phyloP scores from a whole-genome alignment of 1,140 invertebrate genomes.

The Drosophila miranda region DNA sequence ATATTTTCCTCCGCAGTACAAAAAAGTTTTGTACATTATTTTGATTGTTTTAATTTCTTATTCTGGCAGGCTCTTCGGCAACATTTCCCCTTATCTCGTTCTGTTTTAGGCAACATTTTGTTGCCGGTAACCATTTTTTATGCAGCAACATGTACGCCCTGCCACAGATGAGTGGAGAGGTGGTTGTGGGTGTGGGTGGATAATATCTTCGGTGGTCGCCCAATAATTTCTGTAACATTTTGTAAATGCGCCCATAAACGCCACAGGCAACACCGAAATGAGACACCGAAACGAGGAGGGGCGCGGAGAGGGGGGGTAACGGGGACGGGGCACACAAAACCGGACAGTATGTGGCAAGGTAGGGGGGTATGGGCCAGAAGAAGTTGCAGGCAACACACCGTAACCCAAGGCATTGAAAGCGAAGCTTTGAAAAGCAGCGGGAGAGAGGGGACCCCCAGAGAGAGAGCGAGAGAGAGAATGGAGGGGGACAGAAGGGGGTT shows the following conservation, averaged over 20 bases:
- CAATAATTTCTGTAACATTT: conserved; percentile 50
- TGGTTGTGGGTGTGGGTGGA: not conserved
- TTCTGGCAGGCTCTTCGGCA: too few relatives aligned
- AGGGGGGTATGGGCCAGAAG: conserved; percentile 5
- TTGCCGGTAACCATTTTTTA: conserved; percentile 3
- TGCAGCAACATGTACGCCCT: conserved; percentile 26
- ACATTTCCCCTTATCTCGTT: too few relatives aligned
- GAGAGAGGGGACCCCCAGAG: not conserved
- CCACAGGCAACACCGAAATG: conserved; percentile 45
- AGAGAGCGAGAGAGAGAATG: too few relatives aligned
- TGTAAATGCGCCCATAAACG: conserved; percentile 49
- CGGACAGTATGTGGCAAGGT: conserved; percentile 51
- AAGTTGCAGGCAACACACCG: conserved; percentile 21
- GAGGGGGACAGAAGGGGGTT: too few relatives aligned
- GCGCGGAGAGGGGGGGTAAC: not conserved
- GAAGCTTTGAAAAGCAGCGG: conserved; percentile 54
- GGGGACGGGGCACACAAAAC: conserved; percentile 22
- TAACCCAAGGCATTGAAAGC: conserved; percentile 68
- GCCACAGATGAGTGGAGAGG: not conserved
- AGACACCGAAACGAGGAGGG: conserved; percentile 42
- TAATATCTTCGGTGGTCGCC: conserved; percentile 6
- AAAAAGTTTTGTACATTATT: too few relatives aligned
- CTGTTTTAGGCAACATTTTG: too few relatives aligned
- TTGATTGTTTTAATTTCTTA: too few relatives aligned
- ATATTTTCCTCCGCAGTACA: too few relatives aligned